phyloP scores from a whole-genome alignment of 1,140 invertebrate species.

The Dolichoris vasculosae region DNA sequence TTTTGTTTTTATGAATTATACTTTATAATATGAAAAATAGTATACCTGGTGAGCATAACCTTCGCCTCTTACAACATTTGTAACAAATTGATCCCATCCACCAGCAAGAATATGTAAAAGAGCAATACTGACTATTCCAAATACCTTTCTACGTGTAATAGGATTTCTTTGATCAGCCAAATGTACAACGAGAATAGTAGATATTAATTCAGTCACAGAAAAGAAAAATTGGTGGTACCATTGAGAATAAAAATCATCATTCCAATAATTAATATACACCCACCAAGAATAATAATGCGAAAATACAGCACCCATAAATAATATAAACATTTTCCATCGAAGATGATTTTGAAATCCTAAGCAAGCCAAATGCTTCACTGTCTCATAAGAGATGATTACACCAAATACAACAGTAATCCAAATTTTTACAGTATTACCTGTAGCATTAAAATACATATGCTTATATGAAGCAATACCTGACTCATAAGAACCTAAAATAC shows the following conservation, averaged over 20 bases:
- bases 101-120: constrained; percentile 83
- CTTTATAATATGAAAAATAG: constrained; percentile 12
- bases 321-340: constrained; percentile 81
- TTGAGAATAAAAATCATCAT: constrained; percentile 87
- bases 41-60: constrained; percentile 81
- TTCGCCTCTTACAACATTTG: constrained; percentile 82
- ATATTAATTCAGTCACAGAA: constrained; percentile 83
- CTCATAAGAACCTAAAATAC: constrained; percentile 82
- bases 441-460: constrained; percentile 90
- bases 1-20: neutral
- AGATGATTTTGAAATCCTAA: constrained; percentile 77
- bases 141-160: constrained; percentile 78
- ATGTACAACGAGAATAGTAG: constrained; percentile 79
- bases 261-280: constrained; percentile 89
- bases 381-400: constrained; percentile 83
- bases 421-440: constrained; percentile 84
- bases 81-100: constrained; percentile 84
- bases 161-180: constrained; percentile 77
- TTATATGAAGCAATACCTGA: constrained; percentile 84
- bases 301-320: constrained; percentile 83
- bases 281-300: constrained; percentile 91
- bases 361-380: constrained; percentile 78
- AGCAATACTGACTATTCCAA: constrained; percentile 80
- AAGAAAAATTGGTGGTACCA: constrained; percentile 87
- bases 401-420: constrained; percentile 82